Conservation (phyloP, 1,140 invertebrate genomes). For the Thalassaphorura encarpata region DNA sequence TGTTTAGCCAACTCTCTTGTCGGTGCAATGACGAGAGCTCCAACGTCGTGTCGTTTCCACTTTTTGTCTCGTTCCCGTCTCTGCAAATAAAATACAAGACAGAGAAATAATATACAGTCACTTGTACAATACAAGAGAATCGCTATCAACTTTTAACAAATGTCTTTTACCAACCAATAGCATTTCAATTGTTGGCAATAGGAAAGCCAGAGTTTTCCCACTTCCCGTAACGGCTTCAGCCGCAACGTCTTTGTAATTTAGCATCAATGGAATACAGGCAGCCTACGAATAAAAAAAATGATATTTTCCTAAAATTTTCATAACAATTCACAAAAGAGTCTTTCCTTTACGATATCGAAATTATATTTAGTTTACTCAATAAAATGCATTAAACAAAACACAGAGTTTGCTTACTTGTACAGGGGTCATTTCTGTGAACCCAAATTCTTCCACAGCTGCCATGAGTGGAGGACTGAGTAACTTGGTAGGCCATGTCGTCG, state of each 20-base stretch:
- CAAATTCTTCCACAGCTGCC: background rate
- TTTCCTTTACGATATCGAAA: constrained; percentile 3
- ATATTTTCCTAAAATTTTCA: constrained; percentile 43
- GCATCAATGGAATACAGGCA: constrained; percentile 78
- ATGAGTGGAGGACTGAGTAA: background rate
- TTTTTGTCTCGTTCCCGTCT: constrained; percentile 44
- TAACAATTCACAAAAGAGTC: constrained; percentile 9
- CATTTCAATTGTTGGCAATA: constrained; percentile 82
- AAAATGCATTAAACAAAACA: constrained; percentile 1
- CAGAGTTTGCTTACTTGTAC: constrained; percentile 57
- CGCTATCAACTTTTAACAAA: constrained; percentile 6
- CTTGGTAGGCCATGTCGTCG: background rate
- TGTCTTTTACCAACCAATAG: constrained; percentile 60
- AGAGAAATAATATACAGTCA: constrained; percentile 15
- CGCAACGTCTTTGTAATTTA: constrained; percentile 88
- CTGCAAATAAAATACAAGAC: too few species aligned
- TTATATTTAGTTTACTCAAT: background rate
- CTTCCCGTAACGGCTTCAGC: constrained; percentile 94
- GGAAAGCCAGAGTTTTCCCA: constrained; percentile 91
- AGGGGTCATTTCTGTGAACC: constrained; percentile 49
- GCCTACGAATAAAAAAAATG: too few species aligned
- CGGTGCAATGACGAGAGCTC: constrained; percentile 80
- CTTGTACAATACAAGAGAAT: background rate
- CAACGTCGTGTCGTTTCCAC: constrained; percentile 68
- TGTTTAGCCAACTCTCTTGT: constrained; percentile 87